A percentile compares a stretch with the other conserved stretches of the same genome.
Evolutionary conservation across 2,888 invertebrate species (phyloP).

Genomic region (Nephrotoma guestfalica): DNA sequence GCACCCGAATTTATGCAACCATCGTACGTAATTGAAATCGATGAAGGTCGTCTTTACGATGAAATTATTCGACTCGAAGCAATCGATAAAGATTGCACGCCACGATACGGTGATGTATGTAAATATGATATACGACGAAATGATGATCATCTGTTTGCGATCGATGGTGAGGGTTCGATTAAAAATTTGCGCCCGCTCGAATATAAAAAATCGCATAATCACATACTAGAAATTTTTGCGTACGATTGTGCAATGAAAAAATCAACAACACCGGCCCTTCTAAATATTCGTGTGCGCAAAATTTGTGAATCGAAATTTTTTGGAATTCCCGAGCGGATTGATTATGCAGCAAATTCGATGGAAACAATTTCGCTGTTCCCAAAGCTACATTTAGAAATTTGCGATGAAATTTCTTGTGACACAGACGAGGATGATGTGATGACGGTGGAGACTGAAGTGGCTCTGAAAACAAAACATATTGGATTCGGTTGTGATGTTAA

Average conservation of each 20-base stretch:
- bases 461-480: conserved; percentile 50
- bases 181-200: conserved; percentile 87
- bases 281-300: conserved; percentile 84
- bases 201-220: conserved; percentile 85
- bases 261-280: conserved; percentile 77
- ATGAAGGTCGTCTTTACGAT: conserved; percentile 80
- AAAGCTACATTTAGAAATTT: conserved; percentile 28
- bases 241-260: conserved; percentile 95
- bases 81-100: conserved; percentile 88
- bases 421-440: conserved; percentile 21
- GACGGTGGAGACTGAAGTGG: conserved; percentile 26
- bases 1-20: conserved; percentile 83
- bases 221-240: conserved; percentile 91
- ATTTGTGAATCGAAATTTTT: conserved; percentile 67
- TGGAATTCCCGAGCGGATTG: conserved; percentile 39
- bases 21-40: conserved; percentile 72
- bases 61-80: conserved; percentile 87
- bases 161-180: conserved; percentile 88
- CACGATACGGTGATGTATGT: conserved; percentile 87
- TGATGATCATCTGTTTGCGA: conserved; percentile 80
- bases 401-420: conserved; percentile 18
- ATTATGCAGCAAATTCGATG: conserved; percentile 28
- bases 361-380: conserved; percentile 30
- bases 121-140: conserved; percentile 91
- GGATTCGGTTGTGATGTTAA: conserved; percentile 80